Percentiles rank a stretch among this genome's conserved stretches.
These are phyloP conservation scores for Regulus satrapa DNA, from an alignment of 2,113 vertebrate genomes.

Conservation along the genomic window DNA sequence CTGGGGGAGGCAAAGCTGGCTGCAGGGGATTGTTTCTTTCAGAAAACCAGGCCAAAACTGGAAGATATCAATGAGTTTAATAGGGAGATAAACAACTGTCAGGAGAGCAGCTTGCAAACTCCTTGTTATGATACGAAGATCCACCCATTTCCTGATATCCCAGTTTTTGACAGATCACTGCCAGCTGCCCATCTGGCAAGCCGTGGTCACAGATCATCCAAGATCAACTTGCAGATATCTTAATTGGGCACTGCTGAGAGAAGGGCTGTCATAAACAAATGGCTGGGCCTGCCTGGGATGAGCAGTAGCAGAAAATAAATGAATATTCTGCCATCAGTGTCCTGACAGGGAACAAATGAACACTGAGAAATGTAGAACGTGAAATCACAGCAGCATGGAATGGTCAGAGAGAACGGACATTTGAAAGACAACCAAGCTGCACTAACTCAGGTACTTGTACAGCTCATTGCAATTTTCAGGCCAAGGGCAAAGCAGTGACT, in stretches of 20 bases:
- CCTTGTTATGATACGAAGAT: conserved; percentile 1
- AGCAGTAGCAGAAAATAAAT: conserved; percentile 9
- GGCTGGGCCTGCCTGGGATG: neutral
- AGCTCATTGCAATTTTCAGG: neutral
- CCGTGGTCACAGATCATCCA: neutral
- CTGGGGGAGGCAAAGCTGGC: neutral
- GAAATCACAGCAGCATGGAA: neutral
- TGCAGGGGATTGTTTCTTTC: neutral
- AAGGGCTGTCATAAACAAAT: neutral
- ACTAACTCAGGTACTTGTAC: neutral
- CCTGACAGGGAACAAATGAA: neutral
- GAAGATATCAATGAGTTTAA: neutral
- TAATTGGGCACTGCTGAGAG: neutral
- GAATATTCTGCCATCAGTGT: neutral
- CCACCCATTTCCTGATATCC: neutral
- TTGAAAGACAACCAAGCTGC: neutral
- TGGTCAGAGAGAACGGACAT: neutral
- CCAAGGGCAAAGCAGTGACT: neutral
- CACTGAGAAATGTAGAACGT: neutral
- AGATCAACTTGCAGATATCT: neutral
- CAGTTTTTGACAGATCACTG: conserved; percentile 15
- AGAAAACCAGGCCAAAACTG: neutral
- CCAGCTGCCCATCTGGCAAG: conserved; percentile 5
- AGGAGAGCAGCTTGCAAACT: conserved; percentile 7
- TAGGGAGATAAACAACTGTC: neutral